phyloP scores from a whole-genome alignment of 2,113 vertebrate species.

The Laticauda colubrina region DNA sequence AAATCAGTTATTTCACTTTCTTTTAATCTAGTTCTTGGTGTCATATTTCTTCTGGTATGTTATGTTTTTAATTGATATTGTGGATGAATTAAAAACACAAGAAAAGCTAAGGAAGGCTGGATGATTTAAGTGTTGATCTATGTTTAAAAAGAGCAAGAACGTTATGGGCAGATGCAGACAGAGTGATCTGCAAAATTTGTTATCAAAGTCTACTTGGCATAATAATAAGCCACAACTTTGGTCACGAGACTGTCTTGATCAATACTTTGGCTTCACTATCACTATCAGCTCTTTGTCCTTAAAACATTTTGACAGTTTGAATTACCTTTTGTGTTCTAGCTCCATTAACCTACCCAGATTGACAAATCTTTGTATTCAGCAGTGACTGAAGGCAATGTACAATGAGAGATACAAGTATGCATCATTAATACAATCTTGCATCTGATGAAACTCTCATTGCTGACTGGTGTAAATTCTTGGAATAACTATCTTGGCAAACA shows the following conservation, averaged over 20 bases:
- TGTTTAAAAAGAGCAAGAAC: background rate
- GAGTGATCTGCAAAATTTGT: background rate
- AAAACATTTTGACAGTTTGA: background rate
- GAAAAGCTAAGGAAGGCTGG: conserved; percentile 21
- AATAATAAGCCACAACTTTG: background rate
- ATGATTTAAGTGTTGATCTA: background rate
- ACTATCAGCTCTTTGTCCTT: background rate
- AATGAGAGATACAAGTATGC: background rate
- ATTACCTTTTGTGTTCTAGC: background rate
- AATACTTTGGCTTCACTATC: background rate
- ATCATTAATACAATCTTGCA: background rate
- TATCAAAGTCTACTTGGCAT: background rate
- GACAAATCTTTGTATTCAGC: background rate
- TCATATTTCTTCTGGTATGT: conserved; percentile 14
- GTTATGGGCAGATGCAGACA: background rate
- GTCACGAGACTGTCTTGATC: too few relatives aligned
- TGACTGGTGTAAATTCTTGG: background rate
- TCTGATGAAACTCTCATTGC: background rate
- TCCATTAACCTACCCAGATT: background rate
- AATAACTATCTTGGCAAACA: background rate
- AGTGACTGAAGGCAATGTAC: background rate
- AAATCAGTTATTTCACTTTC: conserved; percentile 42
- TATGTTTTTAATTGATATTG: too few relatives aligned
- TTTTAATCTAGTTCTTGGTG: conserved; percentile 31
- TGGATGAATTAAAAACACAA: conserved; percentile 17